phyloP scores from a whole-genome alignment of 2,113 vertebrate species.

The Serilophus lunatus region DNA sequence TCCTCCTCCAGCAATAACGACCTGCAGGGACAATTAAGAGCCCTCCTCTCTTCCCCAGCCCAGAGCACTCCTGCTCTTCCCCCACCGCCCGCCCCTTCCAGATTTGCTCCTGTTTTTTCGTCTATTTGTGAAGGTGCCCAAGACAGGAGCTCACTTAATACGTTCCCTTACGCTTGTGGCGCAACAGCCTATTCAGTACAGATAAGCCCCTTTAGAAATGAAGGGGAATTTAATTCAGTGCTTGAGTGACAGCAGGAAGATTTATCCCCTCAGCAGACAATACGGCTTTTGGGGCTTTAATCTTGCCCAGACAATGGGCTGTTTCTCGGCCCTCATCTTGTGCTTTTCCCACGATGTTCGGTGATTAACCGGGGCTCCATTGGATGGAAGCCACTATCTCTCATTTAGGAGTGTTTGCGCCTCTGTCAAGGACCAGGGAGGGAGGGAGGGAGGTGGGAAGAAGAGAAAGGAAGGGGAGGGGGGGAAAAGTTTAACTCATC shows the following conservation, averaged over 20 bases:
- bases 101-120: constrained; percentile 70
- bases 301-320: constrained; percentile 94
- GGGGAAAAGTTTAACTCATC: constrained; percentile 16
- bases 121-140: constrained; percentile 85
- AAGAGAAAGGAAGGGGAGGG: constrained; percentile 58
- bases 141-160: constrained; percentile 83
- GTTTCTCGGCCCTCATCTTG: constrained; percentile 85
- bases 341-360: constrained; percentile 96
- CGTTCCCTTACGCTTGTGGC: constrained; percentile 88
- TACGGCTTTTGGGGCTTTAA: constrained; percentile 96
- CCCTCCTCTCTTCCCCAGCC: constrained; percentile 65
- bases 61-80: constrained; percentile 63
- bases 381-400: constrained; percentile 92
- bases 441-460: constrained; percentile 57
- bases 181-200: constrained; percentile 95
- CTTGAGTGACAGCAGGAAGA: constrained; percentile 99
- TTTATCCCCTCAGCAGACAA: constrained; percentile 97
- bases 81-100: constrained; percentile 21
- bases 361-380: constrained; percentile 88
- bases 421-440: constrained; percentile 69
- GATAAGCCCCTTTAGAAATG: constrained; percentile 99
- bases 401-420: constrained; percentile 80
- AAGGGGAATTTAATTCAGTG: constrained; percentile 96
- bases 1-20: constrained; percentile 46
- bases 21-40: constrained; percentile 71